Conservation (phyloP, 2,797 vertebrate genomes). For the Pseudochaenichthys georgianus region DNA sequence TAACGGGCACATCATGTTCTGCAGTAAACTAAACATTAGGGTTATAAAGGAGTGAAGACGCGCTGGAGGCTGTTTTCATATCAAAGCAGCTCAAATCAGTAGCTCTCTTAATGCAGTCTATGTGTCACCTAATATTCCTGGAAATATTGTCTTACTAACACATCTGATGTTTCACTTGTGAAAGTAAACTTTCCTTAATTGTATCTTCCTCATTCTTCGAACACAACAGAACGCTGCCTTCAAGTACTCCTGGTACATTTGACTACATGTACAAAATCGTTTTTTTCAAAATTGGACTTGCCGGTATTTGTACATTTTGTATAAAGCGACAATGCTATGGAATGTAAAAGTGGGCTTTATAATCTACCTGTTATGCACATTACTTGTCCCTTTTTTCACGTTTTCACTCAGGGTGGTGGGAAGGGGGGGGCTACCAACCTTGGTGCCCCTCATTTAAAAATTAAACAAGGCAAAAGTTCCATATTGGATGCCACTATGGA, state of each 20-base stretch:
- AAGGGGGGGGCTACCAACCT: too few species aligned
- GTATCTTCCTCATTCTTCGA: conserved; percentile 39
- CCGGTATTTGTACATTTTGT: not conserved
- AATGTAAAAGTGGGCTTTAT: not conserved
- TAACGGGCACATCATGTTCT: not conserved
- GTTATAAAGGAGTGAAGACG: not conserved
- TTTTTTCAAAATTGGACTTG: not conserved
- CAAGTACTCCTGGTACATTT: not conserved
- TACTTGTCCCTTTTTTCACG: not conserved
- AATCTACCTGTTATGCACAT: not conserved
- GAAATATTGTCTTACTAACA: accelerated
- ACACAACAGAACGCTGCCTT: conserved; percentile 14
- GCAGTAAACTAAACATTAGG: not conserved
- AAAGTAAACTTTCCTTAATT: not conserved
- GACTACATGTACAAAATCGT: accelerated
- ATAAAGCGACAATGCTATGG: not conserved
- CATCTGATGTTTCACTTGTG: conserved; percentile 7
- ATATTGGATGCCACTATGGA: too few species aligned
- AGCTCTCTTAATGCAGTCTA: not conserved
- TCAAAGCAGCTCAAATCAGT: not conserved
- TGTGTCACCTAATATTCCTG: not conserved
- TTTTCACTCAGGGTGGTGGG: not conserved
- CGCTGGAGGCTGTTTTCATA: not conserved
- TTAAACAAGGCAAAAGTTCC: too few species aligned
- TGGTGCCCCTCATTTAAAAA: too few species aligned